These are phyloP conservation scores for Hipparchia sbordonii DNA, from an alignment of 2,888 invertebrate species.

Conservation along the genomic window DNA sequence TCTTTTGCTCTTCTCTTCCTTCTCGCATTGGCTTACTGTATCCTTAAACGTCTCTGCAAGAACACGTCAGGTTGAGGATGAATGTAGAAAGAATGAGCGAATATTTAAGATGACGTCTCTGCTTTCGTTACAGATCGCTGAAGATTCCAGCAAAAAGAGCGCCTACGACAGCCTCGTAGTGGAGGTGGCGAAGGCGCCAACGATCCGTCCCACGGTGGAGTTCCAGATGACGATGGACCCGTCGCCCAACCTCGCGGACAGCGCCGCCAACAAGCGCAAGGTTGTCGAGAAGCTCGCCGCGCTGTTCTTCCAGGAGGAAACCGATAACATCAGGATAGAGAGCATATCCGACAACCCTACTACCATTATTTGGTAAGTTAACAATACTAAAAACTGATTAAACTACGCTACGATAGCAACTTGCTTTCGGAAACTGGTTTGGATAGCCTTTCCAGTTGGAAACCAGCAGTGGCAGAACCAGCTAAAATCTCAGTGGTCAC, in stretches of 20 bases:
- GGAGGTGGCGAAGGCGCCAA: constrained; percentile 86
- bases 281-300: constrained; percentile 91
- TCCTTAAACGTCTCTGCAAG: too few species aligned
- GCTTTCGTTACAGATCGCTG: constrained; percentile 81
- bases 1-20: too few species aligned
- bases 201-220: constrained; percentile 87
- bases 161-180: constrained; percentile 92
- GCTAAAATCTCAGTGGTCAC: too few species aligned
- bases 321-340: constrained; percentile 88
- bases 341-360: constrained; percentile 87
- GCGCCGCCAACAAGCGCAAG: constrained; percentile 88
- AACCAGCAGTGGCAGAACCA: too few species aligned
- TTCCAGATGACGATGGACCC: constrained; percentile 91
- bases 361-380: constrained; percentile 85
- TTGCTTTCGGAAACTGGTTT: too few species aligned
- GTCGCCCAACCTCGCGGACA: constrained; percentile 86
- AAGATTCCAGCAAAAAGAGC: constrained; percentile 88
- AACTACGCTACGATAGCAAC: too few species aligned
- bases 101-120: too few species aligned
- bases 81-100: too few species aligned
- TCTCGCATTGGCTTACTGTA: too few species aligned
- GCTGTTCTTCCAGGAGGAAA: constrained; percentile 89
- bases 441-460: too few species aligned
- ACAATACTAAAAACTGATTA: too few species aligned
- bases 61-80: too few species aligned